These are phyloP conservation scores for Scaptomyza hsui DNA, from an alignment of 1,140 invertebrate genomes.

Conservation along the genomic window DNA sequence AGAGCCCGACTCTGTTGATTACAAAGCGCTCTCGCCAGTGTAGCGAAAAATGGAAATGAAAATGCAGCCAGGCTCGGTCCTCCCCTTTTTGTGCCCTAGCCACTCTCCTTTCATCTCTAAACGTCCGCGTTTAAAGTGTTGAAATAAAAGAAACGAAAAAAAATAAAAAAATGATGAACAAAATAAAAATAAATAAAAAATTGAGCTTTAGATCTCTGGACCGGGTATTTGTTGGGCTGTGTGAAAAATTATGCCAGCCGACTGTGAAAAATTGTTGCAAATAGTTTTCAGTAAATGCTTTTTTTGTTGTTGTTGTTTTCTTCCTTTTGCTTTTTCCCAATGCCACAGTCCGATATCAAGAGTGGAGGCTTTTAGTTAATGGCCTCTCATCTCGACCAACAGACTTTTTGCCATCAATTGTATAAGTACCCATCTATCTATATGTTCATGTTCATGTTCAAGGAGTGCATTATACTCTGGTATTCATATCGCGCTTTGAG, in stretches of 20 bases:
- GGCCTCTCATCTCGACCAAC: constrained; percentile 45
- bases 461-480: constrained; percentile 3
- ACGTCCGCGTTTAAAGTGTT: constrained; percentile 76
- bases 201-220: constrained; percentile 24
- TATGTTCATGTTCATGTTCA: background rate
- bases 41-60: constrained; percentile 73
- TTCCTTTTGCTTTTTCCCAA: constrained; percentile 11
- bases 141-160: constrained; percentile 69
- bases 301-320: too few species aligned
- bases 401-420: constrained; percentile 38
- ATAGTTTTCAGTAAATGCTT: constrained; percentile 80
- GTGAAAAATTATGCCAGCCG: constrained; percentile 81
- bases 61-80: constrained; percentile 55
- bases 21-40: constrained; percentile 64
- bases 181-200: constrained; percentile 35
- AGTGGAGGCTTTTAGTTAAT: constrained; percentile 74
- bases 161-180: constrained; percentile 2
- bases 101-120: constrained; percentile 37
- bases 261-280: constrained; percentile 82
- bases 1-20: constrained; percentile 55
- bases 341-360: constrained; percentile 50
- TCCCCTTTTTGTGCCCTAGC: background rate
- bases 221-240: constrained; percentile 47
- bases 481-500: constrained; percentile 8
- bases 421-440: constrained; percentile 6